A percentile compares a stretch with the other conserved stretches of the same genome.
Conservation (phyloP, 2,113 vertebrate genomes). For the Carassius carassius region DNA sequence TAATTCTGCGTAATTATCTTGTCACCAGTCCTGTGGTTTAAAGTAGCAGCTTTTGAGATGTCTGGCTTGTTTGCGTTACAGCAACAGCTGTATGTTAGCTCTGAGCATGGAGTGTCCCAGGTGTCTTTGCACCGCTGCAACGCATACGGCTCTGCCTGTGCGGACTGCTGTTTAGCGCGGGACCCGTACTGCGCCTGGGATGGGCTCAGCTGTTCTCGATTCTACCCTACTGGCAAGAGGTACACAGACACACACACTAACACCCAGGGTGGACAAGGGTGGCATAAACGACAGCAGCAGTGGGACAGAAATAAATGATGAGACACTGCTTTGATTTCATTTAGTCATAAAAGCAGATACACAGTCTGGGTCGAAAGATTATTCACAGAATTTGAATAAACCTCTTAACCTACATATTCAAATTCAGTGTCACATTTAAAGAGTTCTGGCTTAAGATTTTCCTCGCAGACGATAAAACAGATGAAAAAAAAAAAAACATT, state of each 20-base stretch:
- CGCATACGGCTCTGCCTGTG: conserved; percentile 91
- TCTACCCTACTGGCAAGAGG: conserved; percentile 95
- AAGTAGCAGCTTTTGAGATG: conserved; percentile 64
- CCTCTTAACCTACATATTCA: neutral
- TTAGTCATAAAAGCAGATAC: conserved; percentile 54
- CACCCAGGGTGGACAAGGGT: conserved; percentile 4
- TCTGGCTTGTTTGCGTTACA: conserved; percentile 74
- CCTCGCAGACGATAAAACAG: neutral
- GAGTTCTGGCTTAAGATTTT: neutral
- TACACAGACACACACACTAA: conserved; percentile 57
- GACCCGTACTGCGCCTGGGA: conserved; percentile 99
- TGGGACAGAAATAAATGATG: conserved; percentile 47
- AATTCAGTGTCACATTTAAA: neutral
- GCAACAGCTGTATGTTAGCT: conserved; percentile 98
- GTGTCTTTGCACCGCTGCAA: conserved; percentile 93
- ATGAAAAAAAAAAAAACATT: neutral
- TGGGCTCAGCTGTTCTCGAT: conserved; percentile 92
- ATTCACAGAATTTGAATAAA: neutral
- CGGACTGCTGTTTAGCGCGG: conserved; percentile 95
- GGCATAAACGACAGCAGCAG: conserved; percentile 37
- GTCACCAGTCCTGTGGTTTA: conserved; percentile 64
- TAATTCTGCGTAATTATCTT: conserved; percentile 61
- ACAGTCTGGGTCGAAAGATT: neutral
- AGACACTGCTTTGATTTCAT: conserved; percentile 58
- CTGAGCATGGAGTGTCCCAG: conserved; percentile 89